Conservation (phyloP, 2,113 vertebrate species). For the Emydura subglobosa region DNA sequence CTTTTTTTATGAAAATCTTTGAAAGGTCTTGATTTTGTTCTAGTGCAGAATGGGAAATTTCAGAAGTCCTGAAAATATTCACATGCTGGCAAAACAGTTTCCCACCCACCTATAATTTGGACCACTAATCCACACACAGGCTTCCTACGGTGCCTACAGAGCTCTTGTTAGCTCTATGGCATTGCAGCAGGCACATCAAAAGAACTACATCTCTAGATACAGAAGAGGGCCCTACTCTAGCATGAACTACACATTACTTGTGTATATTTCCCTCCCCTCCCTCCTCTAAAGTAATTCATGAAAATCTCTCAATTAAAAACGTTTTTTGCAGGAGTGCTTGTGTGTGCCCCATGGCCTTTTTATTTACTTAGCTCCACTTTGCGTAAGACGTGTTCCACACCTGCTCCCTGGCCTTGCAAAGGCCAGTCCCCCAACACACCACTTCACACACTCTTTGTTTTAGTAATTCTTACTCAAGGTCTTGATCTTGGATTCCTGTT, state of each 20-base stretch:
- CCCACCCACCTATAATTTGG: not conserved
- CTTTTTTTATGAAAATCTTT: not conserved
- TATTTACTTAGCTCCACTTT: not conserved
- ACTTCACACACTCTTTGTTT: constrained; percentile 48
- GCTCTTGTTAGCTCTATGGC: not conserved
- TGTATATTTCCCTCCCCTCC: not conserved
- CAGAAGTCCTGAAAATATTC: not conserved
- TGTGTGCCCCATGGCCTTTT: not conserved
- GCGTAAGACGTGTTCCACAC: not conserved
- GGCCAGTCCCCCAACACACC: constrained; percentile 10
- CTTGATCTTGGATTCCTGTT: constrained; percentile 71
- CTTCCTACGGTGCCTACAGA: not conserved
- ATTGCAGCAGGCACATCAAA: not conserved
- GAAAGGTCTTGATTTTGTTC: not conserved
- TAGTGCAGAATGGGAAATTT: not conserved
- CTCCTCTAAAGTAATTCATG: not conserved
- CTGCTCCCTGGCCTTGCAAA: constrained; percentile 51
- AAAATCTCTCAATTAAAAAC: not conserved
- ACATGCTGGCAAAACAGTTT: not conserved
- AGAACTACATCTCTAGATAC: not conserved
- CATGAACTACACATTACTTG: rapidly evolving
- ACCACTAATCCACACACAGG: not conserved
- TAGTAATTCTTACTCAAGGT: constrained; percentile 66
- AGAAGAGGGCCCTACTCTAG: not conserved
- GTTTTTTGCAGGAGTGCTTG: not conserved